Conservation (phyloP, 2,113 vertebrate species). For the Tichodroma muraria region DNA sequence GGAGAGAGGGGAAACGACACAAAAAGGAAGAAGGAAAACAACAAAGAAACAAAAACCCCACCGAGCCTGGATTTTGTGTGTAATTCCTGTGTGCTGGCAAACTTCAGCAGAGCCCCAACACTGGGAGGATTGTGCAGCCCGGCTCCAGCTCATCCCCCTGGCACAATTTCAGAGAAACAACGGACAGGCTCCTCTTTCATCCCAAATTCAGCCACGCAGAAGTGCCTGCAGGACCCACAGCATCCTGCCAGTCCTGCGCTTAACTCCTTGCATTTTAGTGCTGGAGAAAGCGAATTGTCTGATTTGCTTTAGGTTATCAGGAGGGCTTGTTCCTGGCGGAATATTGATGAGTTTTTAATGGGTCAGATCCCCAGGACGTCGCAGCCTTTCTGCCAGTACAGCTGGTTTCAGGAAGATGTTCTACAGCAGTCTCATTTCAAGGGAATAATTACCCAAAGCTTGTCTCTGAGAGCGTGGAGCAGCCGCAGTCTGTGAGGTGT, state of each 20-base stretch:
- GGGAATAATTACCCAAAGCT: not conserved
- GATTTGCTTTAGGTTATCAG: not conserved
- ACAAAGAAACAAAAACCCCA: not conserved
- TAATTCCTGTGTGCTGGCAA: not conserved
- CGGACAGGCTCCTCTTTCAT: not conserved
- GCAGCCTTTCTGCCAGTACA: not conserved
- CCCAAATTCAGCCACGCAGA: not conserved
- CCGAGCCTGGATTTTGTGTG: not conserved
- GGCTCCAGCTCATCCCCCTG: not conserved
- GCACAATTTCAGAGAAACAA: not conserved
- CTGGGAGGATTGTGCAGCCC: not conserved
- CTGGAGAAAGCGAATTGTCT: rapidly evolving
- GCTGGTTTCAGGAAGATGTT: not conserved
- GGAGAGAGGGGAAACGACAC: not conserved
- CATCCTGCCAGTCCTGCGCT: not conserved
- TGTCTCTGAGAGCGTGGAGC: not conserved
- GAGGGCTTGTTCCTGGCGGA: no score
- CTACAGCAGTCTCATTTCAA: not conserved
- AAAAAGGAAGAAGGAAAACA: not conserved
- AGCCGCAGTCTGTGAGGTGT: not conserved
- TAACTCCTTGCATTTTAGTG: not conserved
- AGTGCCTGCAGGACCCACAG: not conserved
- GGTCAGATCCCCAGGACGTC: not conserved
- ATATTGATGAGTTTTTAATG: rapidly evolving
- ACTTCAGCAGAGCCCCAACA: not conserved